Base-by-base conservation (phyloP, 2,888 invertebrate species). In the Aporophyla lueneburgensis region DNA sequence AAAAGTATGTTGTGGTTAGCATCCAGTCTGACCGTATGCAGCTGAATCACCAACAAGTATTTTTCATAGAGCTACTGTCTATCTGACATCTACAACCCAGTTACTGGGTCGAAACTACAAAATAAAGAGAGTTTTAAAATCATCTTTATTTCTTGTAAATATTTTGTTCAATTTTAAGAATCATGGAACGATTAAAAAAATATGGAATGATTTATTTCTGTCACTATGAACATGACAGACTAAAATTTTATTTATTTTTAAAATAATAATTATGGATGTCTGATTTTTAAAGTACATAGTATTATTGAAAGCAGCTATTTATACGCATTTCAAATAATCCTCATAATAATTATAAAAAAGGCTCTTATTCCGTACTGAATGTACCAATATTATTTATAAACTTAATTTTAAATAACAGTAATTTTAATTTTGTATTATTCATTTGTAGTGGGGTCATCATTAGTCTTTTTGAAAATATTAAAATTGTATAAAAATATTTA, bases 231-330 rank as follows among this genome's bases (percentile, higher is more conserved):
- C 27, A 66, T 9, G 33, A 16, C 21, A 33, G 10, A 33, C 10
- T n/a, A 24, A 40, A 24, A 2, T 5, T 51, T 43, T 16, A 1
- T 21, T 49, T 71, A n/a, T 43, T 27, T 43, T 71, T 0, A 43
- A 53, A 51, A 40, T 2, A 54, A 14, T 49, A 49, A 24, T 63
- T 1, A 63, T 43, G 24, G 21, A 58, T 21, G 27, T 27, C 14
- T 51, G 24, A 62, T 16, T 24, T 10, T 12, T 54, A 49, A 61
- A 51, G 7, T 33, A 46, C 14, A 53, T 27, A 33, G 61, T 83
- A 80, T 83, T 83, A 69, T 56, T 43, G 43, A 21, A 14, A 66
- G 83, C 79, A 79, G 83, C 82, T 82, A 80, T 73, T 51, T 80
- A 12, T n/a, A 73, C 53, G n/a, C 14, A 33, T 46, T 62, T 46